Conservation (phyloP, 2,797 vertebrate genomes). For the Myripristis jacobus region DNA sequence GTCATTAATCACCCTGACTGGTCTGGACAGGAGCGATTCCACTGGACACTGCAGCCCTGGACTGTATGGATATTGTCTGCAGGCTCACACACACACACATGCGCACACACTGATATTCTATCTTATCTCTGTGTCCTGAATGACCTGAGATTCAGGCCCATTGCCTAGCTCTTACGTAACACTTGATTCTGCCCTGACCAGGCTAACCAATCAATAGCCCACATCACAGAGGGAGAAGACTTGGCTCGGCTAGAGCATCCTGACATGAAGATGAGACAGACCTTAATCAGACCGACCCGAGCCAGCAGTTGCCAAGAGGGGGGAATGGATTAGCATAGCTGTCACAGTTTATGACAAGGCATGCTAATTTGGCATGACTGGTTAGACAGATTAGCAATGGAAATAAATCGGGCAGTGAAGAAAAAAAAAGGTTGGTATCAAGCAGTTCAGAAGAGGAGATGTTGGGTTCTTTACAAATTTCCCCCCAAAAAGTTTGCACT, state of each 20-base stretch:
- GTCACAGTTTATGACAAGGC: slow-evolving; percentile 22
- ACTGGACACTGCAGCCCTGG: not conserved
- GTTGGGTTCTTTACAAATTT: no score
- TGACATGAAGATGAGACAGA: not conserved
- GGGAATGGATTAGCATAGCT: slow-evolving; percentile 7
- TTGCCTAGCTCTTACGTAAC: slow-evolving; percentile 1
- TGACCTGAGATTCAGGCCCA: not conserved
- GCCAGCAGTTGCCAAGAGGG: not conserved
- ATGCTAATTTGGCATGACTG: slow-evolving; percentile 14
- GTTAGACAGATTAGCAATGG: slow-evolving; percentile 6
- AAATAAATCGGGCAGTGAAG: not conserved
- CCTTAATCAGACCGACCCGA: not conserved
- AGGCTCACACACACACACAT: not conserved
- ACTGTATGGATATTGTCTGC: not conserved
- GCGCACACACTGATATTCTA: not conserved
- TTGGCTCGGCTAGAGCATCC: not conserved
- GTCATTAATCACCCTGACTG: slow-evolving; percentile 23
- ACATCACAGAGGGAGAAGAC: not conserved
- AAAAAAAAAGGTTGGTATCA: no score
- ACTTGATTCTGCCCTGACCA: not conserved
- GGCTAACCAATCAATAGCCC: not conserved
- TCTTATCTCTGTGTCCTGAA: not conserved
- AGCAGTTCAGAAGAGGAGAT: no score
- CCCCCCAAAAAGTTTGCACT: no score
- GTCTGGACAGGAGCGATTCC: slow-evolving; percentile 2